Conservation (phyloP, 2,888 invertebrate genomes). For the Malthinus flaveolus region DNA sequence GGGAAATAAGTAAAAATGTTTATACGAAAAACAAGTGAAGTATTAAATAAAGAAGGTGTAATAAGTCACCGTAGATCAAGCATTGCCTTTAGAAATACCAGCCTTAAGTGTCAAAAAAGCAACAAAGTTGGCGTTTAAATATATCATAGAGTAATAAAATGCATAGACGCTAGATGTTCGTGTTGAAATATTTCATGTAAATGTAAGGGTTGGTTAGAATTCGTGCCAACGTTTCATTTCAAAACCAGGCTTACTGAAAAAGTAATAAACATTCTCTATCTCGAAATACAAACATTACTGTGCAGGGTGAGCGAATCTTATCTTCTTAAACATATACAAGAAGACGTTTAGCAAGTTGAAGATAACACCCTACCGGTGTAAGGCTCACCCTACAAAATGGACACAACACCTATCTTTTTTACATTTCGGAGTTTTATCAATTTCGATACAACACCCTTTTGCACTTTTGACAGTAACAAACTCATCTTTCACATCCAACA, state of each 20-base stretch:
- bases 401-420: conserved; percentile 13
- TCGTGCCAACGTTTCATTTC: conserved; percentile 28
- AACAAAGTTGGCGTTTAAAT: conserved; percentile 24
- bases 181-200: conserved; percentile 19
- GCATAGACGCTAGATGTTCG: conserved; percentile 17
- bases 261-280: conserved; percentile 31
- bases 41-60: conserved; percentile 20
- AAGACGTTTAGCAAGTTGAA: conserved; percentile 32
- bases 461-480: neutral
- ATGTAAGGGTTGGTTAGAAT: conserved; percentile 16
- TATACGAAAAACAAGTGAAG: conserved; percentile 10
- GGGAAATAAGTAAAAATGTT: neutral
- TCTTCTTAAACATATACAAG: conserved; percentile 38
- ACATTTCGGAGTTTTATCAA: conserved; percentile 3
- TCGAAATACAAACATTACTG: conserved; percentile 30
- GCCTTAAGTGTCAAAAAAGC: conserved; percentile 16
- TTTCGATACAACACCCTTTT: neutral
- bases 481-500: neutral
- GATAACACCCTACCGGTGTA: conserved; percentile 27
- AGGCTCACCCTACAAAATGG: conserved; percentile 32
- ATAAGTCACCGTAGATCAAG: conserved; percentile 25
- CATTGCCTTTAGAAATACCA: conserved; percentile 21
- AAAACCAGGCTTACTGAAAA: conserved; percentile 24
- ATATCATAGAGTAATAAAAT: conserved; percentile 24
- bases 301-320: conserved; percentile 35